Percentiles rank a stretch among this genome's conserved stretches.
Conservation (phyloP, 2,113 vertebrate species). For the Trachemys scripta region DNA sequence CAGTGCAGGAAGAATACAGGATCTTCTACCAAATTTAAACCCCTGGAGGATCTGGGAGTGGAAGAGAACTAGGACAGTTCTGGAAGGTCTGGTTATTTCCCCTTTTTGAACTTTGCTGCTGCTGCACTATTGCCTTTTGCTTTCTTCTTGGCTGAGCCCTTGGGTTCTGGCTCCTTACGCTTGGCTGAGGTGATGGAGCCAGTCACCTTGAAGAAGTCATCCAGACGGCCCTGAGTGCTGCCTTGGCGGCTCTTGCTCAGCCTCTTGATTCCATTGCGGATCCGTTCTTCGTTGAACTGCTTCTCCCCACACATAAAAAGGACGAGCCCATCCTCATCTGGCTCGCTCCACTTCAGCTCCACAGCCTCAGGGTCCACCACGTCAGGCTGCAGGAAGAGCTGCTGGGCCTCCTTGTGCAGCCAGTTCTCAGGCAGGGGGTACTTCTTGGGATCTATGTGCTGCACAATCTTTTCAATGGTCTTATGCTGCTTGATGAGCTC, state of each 20-base stretch:
- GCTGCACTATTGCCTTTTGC: constrained; percentile 79
- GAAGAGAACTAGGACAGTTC: rapidly evolving
- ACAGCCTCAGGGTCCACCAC: constrained; percentile 86
- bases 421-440: constrained; percentile 92
- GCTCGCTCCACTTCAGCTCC: constrained; percentile 93
- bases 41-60: not conserved
- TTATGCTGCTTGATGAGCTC: constrained; percentile 95
- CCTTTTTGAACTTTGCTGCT: constrained; percentile 84
- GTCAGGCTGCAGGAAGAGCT: constrained; percentile 90
- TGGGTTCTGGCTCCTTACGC: constrained; percentile 90
- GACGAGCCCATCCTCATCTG: constrained; percentile 88
- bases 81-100: constrained; percentile 74
- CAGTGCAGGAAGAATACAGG: not conserved
- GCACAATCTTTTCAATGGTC: constrained; percentile 91
- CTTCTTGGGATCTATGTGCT: constrained; percentile 90
- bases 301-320: constrained; percentile 93
- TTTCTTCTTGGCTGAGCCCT: constrained; percentile 92
- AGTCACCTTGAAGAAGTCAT: constrained; percentile 95
- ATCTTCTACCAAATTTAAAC: not conserved
- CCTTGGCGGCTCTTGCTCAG: constrained; percentile 93
- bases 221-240: constrained; percentile 95
- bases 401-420: constrained; percentile 92
- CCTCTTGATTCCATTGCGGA: constrained; percentile 90
- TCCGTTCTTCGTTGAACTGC: constrained; percentile 95
- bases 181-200: constrained; percentile 93